Evolutionary conservation across 2,113 vertebrate genomes (phyloP).

Genomic region (Daphoenositta chrysoptera): DNA sequence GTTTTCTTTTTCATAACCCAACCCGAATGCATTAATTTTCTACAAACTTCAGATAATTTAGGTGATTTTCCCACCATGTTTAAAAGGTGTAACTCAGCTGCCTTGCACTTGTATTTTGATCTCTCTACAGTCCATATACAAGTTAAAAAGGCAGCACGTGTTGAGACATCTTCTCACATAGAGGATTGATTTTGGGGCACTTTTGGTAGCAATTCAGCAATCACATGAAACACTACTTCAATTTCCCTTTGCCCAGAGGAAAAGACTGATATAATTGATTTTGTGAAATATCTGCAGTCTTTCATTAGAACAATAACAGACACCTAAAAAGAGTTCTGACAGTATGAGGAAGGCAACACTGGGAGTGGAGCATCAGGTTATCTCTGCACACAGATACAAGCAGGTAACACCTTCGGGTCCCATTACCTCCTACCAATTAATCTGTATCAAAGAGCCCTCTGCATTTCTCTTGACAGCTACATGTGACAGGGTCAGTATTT

Average conservation of each 20-base stretch:
- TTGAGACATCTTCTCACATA: background rate
- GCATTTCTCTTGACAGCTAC: background rate
- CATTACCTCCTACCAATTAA: background rate
- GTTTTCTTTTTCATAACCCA: background rate
- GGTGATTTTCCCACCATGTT: background rate
- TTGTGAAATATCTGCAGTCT: background rate
- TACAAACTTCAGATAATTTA: background rate
- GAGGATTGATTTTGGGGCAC: background rate
- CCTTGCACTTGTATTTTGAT: background rate
- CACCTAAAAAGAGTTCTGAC: background rate
- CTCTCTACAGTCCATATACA: background rate
- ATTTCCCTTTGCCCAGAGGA: background rate
- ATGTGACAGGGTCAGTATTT: background rate
- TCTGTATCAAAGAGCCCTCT: background rate
- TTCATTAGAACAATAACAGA: background rate
- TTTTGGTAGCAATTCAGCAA: background rate
- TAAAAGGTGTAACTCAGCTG: background rate
- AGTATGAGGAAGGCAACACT: background rate
- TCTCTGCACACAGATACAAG: background rate
- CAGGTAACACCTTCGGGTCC: background rate
- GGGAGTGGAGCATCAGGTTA: background rate
- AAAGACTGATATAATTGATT: background rate
- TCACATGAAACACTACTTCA: background rate
- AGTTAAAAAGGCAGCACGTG: background rate
- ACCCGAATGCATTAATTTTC: background rate